These are phyloP conservation scores for Ophthalmolycus amberensis DNA, from an alignment of 2,113 vertebrate genomes.

Conservation along the genomic window DNA sequence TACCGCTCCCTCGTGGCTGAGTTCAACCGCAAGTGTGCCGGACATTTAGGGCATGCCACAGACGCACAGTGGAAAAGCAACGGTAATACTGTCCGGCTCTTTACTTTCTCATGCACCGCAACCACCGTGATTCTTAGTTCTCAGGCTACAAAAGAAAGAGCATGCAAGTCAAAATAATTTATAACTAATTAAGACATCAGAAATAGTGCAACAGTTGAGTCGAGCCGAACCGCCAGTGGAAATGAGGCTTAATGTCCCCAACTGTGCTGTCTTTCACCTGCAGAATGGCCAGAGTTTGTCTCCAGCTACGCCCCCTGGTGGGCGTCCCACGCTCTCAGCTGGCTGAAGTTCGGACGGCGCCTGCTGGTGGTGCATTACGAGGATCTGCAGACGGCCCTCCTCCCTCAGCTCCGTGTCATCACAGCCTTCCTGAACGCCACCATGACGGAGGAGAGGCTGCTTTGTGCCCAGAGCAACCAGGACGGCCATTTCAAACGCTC, in stretches of 20 bases:
- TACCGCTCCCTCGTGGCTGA: slow-evolving; percentile 95
- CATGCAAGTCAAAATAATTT: not conserved
- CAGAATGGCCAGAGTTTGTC: slow-evolving; percentile 97
- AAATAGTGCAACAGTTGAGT: not conserved
- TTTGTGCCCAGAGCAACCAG: slow-evolving; percentile 94
- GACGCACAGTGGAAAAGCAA: slow-evolving; percentile 95
- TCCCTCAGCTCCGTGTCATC: slow-evolving; percentile 89
- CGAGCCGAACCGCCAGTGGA: not conserved
- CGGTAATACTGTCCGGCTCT: slow-evolving; percentile 80
- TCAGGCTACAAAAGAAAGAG: not conserved
- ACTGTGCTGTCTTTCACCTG: not conserved
- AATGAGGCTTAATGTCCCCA: not conserved
- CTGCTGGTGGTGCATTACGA: slow-evolving; percentile 95
- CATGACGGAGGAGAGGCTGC: slow-evolving; percentile 88
- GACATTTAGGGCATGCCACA: slow-evolving; percentile 95
- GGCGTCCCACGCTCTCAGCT: slow-evolving; percentile 93
- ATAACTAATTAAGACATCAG: not conserved
- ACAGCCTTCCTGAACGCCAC: slow-evolving; percentile 86
- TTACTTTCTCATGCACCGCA: not conserved
- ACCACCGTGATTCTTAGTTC: not conserved
- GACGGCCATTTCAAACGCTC: slow-evolving; percentile 96
- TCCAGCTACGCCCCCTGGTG: slow-evolving; percentile 97
- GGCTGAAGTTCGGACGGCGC: slow-evolving; percentile 89
- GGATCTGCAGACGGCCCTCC: slow-evolving; percentile 89
- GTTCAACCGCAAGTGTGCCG: slow-evolving; percentile 96